phyloP scores from a whole-genome alignment of 1,140 invertebrate species.

The Sarcophaga peregrina region DNA sequence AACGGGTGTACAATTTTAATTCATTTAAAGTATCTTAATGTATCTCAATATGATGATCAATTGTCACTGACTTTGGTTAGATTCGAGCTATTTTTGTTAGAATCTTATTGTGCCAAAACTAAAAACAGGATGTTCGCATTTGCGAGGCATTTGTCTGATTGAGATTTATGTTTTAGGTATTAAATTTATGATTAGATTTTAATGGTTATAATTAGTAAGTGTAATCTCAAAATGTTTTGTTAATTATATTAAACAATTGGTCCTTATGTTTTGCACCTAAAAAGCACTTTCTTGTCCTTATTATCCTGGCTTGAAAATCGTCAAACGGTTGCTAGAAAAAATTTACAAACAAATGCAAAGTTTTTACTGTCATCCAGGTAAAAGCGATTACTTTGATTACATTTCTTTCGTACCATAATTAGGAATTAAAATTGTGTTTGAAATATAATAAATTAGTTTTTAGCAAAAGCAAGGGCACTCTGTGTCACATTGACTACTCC shows the following conservation, averaged over 20 bases:
- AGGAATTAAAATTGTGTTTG: not conserved
- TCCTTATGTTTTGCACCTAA: constrained; percentile 17
- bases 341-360: constrained; percentile 22
- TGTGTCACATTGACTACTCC: constrained; percentile 43
- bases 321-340: constrained; percentile 20
- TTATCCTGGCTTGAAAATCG: constrained; percentile 26
- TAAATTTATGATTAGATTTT: too few relatives aligned
- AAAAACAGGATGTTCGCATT: constrained; percentile 42
- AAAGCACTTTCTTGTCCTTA: constrained; percentile 38
- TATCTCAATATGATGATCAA: constrained; percentile 34
- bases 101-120: constrained; percentile 20
- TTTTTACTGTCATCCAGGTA: not conserved
- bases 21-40: not conserved
- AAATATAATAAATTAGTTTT: too few relatives aligned
- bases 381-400: constrained; percentile 4
- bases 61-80: constrained; percentile 39
- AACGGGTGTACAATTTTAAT: not conserved
- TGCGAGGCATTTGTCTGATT: constrained; percentile 43
- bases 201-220: too few relatives aligned
- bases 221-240: too few relatives aligned
- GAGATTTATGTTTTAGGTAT: constrained; percentile 1
- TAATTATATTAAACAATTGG: too few relatives aligned
- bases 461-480: constrained; percentile 44
- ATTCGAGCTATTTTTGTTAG: constrained; percentile 38
- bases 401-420: not conserved